Base-by-base conservation (phyloP, 2,888 invertebrate genomes). In the Biston betularia region DNA sequence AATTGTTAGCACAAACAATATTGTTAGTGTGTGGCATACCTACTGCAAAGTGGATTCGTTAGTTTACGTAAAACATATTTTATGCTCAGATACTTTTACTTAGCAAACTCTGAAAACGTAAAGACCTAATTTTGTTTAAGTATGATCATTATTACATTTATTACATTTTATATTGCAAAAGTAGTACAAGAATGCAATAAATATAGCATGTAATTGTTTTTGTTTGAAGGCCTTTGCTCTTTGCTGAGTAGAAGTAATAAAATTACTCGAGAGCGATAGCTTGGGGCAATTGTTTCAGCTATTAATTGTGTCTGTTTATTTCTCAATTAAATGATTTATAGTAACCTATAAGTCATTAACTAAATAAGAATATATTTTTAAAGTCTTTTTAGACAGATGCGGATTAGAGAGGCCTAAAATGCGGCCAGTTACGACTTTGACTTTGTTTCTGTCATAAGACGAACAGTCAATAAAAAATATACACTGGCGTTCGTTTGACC, bases 131-230 rank as follows among this genome's bases (percentile, higher is more conserved):
- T 73, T 72, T 69, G 60, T 63, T 65, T 68, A 59, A 68, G 55
- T 62, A 56, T 70, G 71, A 70, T 68, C 66, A 70, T 67, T 71
- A 54, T 54, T 48, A 42, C 55, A 42, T 11, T 45, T 54, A 57
- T 63, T 63, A 63, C 56, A 57, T 40, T 49, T 14, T 46, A 54
- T 49, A 63, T 49, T 56, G 50, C 63, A 48, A 63, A 62, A 65
- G 48, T 65, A 40, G 57, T 54, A 68, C 65, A 65, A 70, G 65
- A 69, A 63, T 69, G 73, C 69, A 70, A 75, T 74, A 70, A 70
- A 69, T 71, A 66, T 67, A 48, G 68, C 62, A 53, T 64, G 71
- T 71, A 69, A 70, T 75, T 69, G 71, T 73, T 70, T 67, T 61
- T 63, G 63, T 68, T 62, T 69, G 71, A 75, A 75, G 72, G 73